These are phyloP conservation scores for Montipora capitata DNA, from an alignment of 92 coral and sea anemone species.

Conservation along the genomic window DNA sequence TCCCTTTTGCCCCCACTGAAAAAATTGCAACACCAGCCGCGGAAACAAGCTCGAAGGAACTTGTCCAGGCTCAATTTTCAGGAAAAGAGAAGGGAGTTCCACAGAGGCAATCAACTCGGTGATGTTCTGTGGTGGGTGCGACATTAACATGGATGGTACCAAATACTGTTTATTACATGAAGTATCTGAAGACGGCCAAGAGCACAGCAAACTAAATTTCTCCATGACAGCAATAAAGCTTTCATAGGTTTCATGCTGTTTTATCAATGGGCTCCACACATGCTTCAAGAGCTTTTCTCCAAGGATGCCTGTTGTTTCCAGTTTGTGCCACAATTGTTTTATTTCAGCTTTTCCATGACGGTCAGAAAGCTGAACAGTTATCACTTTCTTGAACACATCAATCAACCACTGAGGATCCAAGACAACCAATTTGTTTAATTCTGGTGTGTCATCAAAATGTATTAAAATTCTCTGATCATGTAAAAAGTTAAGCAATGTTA, in stretches of 20 bases:
- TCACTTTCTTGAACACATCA: too few species aligned
- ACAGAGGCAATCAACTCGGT: too few species aligned
- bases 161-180: neutral
- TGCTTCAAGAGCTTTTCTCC: neutral
- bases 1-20: conserved; percentile 22
- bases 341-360: neutral
- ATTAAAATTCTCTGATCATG: too few species aligned
- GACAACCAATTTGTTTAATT: too few species aligned
- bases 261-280: neutral
- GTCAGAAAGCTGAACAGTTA: neutral
- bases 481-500: too few species aligned
- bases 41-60: too few species aligned
- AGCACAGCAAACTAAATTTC: conserved; percentile 3
- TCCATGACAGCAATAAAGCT: neutral
- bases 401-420: too few species aligned
- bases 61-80: too few species aligned
- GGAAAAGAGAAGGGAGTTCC: too few species aligned
- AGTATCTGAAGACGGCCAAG: neutral
- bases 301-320: neutral
- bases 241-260: neutral
- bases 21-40: neutral
- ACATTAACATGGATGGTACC: too few species aligned
- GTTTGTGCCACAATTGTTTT: neutral
- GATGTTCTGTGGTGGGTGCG: too few species aligned
- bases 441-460: too few species aligned